phyloP scores from a whole-genome alignment of 2,113 vertebrate species.

The Prochilodus magdalenae region DNA sequence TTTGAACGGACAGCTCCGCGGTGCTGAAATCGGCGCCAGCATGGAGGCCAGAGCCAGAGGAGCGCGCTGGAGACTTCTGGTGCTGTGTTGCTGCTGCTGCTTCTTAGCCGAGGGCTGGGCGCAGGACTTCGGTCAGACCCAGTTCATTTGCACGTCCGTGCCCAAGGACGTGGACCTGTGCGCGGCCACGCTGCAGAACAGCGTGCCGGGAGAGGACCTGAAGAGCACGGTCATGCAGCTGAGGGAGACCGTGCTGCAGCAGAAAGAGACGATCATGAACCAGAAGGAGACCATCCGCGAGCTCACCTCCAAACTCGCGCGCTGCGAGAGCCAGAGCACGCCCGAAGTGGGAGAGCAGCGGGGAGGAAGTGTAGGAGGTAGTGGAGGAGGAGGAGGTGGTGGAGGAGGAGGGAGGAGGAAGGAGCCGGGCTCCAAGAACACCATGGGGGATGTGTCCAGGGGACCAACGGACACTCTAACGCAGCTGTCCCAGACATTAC shows the following conservation, averaged over 20 bases:
- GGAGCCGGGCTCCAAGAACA: conserved; percentile 85
- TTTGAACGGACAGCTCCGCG: conserved; percentile 53
- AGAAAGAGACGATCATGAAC: conserved; percentile 96
- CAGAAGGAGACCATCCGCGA: conserved; percentile 96
- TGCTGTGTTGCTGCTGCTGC: conserved; percentile 71
- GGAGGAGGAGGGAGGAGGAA: conserved; percentile 76
- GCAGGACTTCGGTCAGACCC: conserved; percentile 89
- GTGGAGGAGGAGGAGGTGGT: conserved; percentile 80
- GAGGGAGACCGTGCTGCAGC: conserved; percentile 94
- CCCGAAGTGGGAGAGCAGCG: conserved; percentile 81
- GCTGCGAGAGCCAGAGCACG: conserved; percentile 90
- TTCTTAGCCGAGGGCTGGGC: conserved; percentile 74
- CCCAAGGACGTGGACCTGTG: conserved; percentile 96
- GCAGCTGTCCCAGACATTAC: conserved; percentile 95
- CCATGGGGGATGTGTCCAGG: conserved; percentile 94
- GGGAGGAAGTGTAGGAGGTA: conserved; percentile 72
- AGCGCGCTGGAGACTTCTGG: conserved; percentile 78
- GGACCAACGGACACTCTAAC: conserved; percentile 90
- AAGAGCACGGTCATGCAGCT: conserved; percentile 91
- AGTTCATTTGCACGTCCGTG: conserved; percentile 97
- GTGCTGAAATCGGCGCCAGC: conserved; percentile 53
- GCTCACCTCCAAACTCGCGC: conserved; percentile 91
- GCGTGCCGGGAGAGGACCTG: conserved; percentile 86
- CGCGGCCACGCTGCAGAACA: conserved; percentile 86
- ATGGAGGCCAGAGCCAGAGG: conserved; percentile 65